Conservation (phyloP, 2,888 invertebrate genomes). For the Andrena marginata region DNA sequence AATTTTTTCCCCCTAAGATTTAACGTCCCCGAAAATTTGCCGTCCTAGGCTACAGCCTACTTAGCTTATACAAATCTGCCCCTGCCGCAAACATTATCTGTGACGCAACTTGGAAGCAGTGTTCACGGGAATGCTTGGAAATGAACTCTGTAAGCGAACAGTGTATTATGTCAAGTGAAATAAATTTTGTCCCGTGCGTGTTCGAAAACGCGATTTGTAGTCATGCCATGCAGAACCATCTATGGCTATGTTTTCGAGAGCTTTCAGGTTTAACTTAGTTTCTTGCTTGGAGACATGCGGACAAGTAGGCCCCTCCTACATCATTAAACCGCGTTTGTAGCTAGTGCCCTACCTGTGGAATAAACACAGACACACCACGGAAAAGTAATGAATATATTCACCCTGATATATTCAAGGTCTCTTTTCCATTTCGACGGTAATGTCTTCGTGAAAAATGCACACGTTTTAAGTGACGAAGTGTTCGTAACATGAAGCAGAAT, state of each 20-base stretch:
- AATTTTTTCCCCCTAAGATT: too few relatives aligned
- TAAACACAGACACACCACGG: slow-evolving; percentile 14
- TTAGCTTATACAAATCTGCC: too few relatives aligned
- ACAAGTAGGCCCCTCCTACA: neutral
- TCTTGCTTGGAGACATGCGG: slow-evolving; percentile 28
- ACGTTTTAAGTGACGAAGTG: neutral
- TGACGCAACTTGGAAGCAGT: neutral
- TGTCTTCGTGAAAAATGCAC: neutral
- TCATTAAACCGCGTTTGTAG: slow-evolving; percentile 44
- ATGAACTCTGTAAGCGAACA: neutral
- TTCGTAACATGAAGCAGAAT: neutral
- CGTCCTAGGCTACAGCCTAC: too few relatives aligned
- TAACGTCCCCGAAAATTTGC: too few relatives aligned
- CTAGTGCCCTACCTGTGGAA: slow-evolving; percentile 39
- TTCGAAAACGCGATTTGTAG: neutral
- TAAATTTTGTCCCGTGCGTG: neutral
- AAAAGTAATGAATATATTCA: neutral
- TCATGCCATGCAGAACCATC: neutral
- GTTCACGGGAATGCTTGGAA: neutral
- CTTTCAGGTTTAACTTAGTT: slow-evolving; percentile 57
- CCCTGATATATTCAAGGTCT: neutral
- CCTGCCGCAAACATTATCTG: neutral
- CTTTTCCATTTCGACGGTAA: neutral
- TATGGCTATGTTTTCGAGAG: neutral
- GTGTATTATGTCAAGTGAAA: neutral